Base-by-base conservation (phyloP, 2,888 invertebrate species). In the Daptonema setosum region DNA sequence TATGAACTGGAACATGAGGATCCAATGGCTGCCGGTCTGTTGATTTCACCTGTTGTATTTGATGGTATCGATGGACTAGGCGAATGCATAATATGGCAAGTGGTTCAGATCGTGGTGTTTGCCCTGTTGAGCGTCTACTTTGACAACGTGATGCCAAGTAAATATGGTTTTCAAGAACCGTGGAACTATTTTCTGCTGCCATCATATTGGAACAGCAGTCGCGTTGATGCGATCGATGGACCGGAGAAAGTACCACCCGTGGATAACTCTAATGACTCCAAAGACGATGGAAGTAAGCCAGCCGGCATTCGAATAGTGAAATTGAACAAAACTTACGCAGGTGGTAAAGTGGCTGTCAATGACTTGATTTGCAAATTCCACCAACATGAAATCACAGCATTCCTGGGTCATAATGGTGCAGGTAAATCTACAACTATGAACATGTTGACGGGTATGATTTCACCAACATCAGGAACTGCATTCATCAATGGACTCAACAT, bases 371-470 rank as follows among this genome's bases (percentile, higher is more conserved):
- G 53, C 17, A 35, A 41, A 8, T 56, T 58, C 30, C 54, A 56
- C 43, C 5, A 45, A 24, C 24, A 35, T n/a, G 56, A 58, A 25
- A 58, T 58, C 45, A 58, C 58, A 1, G 55, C 56, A 2, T 45
- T 58, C 17, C 53, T 58, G n/a, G 58, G 58, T 1, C 55, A 58
- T 26, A 58, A 58, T 28, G 58, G 58, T 2, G 58, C 58, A 2
- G 58, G 58, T 2, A 58, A 58, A 51, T 52, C 43, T 20, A 55
- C 58, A 1, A 58, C 58, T 1, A 56, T 58, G 50, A 58, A 58
- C 51, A 56, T 54, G 26, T 29, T 58, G 26, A 55, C 55, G 1
- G 58, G 58, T 2, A 51, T 58, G 54, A 30, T 58, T 1, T 3
- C 24, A 17, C 53, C 58, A 1, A 56, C 56, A 2, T 8, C 3